Percentiles rank a stretch among this genome's conserved stretches.
Evolutionary conservation across 2,888 invertebrate species (phyloP).

Genomic region (Saturnia japonica): DNA sequence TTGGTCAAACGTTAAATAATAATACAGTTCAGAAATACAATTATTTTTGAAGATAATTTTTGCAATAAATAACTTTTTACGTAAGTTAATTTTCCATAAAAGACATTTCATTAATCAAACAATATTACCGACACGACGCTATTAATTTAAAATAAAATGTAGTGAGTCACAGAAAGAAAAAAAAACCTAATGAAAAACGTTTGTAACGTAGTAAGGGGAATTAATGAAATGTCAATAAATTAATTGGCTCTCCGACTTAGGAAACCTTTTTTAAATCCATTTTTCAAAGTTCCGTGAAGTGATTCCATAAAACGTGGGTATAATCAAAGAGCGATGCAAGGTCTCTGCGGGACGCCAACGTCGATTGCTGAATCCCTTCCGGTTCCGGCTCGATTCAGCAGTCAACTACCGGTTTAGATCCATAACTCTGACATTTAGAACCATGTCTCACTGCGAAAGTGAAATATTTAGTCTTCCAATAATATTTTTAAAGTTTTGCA

Average conservation of each 20-base stretch:
- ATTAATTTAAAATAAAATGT: constrained; percentile 12
- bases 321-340: constrained; percentile 38
- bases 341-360: constrained; percentile 63
- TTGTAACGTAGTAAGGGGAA: constrained; percentile 18
- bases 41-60: too few relatives aligned
- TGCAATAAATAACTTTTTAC: not conserved
- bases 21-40: not conserved
- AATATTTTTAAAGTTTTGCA: not conserved
- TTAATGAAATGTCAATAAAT: constrained; percentile 20
- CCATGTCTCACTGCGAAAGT: constrained; percentile 31
- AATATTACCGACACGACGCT: constrained; percentile 1
- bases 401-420: constrained; percentile 61
- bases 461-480: not conserved
- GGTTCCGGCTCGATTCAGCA: constrained; percentile 63
- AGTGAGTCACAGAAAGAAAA: not conserved
- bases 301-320: constrained; percentile 19
- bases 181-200: constrained; percentile 18
- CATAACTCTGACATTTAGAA: constrained; percentile 53
- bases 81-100: not conserved
- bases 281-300: constrained; percentile 16
- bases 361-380: constrained; percentile 77
- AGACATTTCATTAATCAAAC: not conserved
- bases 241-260: constrained; percentile 18
- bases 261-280: constrained; percentile 18
- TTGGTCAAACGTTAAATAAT: too few relatives aligned